Conservation (phyloP, 1,140 invertebrate genomes). For the Aphidius ervi region DNA sequence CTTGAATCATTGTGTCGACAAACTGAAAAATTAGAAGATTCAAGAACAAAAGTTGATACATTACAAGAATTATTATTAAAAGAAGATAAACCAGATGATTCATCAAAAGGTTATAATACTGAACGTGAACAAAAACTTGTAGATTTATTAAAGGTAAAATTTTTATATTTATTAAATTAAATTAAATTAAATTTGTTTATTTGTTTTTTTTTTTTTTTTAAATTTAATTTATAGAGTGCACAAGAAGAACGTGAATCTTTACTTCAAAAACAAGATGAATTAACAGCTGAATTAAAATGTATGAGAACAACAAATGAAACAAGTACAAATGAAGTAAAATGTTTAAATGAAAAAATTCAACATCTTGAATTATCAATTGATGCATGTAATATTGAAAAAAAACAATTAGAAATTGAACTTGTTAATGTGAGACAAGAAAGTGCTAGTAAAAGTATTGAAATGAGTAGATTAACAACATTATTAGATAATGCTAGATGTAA, state of each 20-base stretch:
- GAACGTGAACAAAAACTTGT: conserved; percentile 81
- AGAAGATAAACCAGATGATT: conserved; percentile 60
- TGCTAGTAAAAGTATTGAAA: conserved; percentile 63
- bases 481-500: conserved; percentile 78
- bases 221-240: conserved; percentile 55
- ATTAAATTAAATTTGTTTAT: background rate
- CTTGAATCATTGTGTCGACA: conserved; percentile 88
- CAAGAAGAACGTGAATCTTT: conserved; percentile 75
- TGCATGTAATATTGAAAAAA: conserved; percentile 65
- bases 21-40: conserved; percentile 85
- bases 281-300: conserved; percentile 62
- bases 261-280: conserved; percentile 74
- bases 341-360: conserved; percentile 63
- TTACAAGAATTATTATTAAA: conserved; percentile 68
- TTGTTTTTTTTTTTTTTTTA: background rate
- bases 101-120: conserved; percentile 54
- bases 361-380: conserved; percentile 69
- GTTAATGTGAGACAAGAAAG: conserved; percentile 61
- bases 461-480: conserved; percentile 69
- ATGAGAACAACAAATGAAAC: conserved; percentile 50
- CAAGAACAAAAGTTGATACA: conserved; percentile 67
- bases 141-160: conserved; percentile 70
- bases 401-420: conserved; percentile 68
- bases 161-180: background rate
- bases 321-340: conserved; percentile 59